Conservation (phyloP, 2,888 invertebrate species). For the Cheilosia pagana region DNA sequence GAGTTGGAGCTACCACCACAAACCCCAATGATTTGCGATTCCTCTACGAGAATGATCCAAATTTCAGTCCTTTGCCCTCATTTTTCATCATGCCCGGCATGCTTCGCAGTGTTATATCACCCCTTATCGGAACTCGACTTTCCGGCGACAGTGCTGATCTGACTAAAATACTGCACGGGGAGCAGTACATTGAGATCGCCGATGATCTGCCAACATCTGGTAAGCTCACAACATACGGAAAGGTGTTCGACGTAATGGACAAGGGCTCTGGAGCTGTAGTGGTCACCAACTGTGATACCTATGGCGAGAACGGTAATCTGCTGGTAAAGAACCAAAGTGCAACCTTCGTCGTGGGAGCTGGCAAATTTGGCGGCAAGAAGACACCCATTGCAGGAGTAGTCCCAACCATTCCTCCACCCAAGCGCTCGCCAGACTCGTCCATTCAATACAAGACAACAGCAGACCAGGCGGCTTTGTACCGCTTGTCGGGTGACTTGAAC, state of each 20-base stretch:
- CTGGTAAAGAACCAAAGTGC: conserved; percentile 91
- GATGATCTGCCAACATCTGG: conserved; percentile 88
- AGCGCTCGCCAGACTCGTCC: conserved; percentile 90
- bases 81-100: conserved; percentile 93
- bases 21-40: conserved; percentile 88
- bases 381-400: conserved; percentile 84
- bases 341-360: conserved; percentile 92
- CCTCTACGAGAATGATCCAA: conserved; percentile 94
- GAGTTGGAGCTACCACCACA: conserved; percentile 89
- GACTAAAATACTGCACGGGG: conserved; percentile 95
- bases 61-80: conserved; percentile 93
- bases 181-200: conserved; percentile 95
- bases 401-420: conserved; percentile 88
- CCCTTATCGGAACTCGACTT: conserved; percentile 85
- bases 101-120: conserved; percentile 85
- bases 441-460: conserved; percentile 89
- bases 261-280: conserved; percentile 96
- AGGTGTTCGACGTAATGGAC: conserved; percentile 94
- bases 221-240: conserved; percentile 87
- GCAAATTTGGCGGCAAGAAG: conserved; percentile 93
- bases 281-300: conserved; percentile 89
- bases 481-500: conserved; percentile 94
- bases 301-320: conserved; percentile 88
- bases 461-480: conserved; percentile 93
- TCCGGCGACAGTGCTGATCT: conserved; percentile 88